Conservation (phyloP, 2,797 vertebrate genomes). For the Sebastes diploproa region DNA sequence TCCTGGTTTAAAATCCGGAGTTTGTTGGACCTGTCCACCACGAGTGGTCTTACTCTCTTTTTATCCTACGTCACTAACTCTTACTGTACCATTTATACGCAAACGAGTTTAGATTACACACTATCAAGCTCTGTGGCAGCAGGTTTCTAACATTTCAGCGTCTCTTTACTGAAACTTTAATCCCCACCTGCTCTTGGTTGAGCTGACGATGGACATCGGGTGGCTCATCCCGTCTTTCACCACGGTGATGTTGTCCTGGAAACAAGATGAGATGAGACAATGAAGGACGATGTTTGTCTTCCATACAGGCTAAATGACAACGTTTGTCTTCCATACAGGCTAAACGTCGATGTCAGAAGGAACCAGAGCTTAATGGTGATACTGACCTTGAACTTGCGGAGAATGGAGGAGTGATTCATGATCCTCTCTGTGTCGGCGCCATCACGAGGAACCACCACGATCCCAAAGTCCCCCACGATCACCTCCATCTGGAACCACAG, state of each 20-base stretch:
- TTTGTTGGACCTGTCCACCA: no score
- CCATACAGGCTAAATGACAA: no score
- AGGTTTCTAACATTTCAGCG: no score
- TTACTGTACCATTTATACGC: no score
- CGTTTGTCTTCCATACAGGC: rapidly evolving
- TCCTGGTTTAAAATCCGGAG: no score
- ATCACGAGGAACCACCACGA: conserved; percentile 96
- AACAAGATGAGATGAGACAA: conserved; percentile 1
- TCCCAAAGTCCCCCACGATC: conserved; percentile 97
- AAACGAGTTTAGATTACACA: no score
- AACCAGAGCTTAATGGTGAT: background rate
- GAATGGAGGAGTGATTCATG: conserved; percentile 96
- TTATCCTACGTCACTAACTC: no score
- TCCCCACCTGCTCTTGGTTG: conserved; percentile 96
- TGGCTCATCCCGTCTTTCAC: conserved; percentile 92
- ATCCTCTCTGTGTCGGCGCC: conserved; percentile 92
- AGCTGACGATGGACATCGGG: conserved; percentile 96
- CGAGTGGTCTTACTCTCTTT: no score
- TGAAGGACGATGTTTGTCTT: no score
- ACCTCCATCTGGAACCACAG: conserved; percentile 92
- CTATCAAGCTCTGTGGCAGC: no score
- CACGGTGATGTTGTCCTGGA: conserved; percentile 93
- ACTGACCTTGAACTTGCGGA: conserved; percentile 93
- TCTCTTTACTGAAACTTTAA: background rate
- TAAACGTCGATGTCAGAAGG: rapidly evolving